Conservation (phyloP, 2,888 invertebrate species). For the Oscheius sp. region DNA sequence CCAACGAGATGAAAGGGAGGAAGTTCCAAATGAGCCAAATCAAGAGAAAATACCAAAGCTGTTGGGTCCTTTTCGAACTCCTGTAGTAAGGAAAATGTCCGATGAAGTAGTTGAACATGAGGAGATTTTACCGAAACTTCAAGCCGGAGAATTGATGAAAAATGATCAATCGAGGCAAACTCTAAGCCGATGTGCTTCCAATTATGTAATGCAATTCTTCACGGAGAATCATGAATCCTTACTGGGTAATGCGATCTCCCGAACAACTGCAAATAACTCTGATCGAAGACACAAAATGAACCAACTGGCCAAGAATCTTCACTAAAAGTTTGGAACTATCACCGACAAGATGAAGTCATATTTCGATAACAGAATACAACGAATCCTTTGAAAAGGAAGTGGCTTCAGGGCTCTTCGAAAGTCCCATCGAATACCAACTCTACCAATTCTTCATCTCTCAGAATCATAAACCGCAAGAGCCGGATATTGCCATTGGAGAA, state of each 20-base stretch:
- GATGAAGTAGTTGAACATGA: too few species aligned
- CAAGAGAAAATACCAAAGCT: not conserved
- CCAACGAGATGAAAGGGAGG: too few species aligned
- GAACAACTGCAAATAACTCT: not conserved
- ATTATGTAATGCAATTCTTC: slow-evolving; percentile 13
- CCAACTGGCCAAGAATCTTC: not conserved
- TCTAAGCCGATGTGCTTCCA: too few species aligned
- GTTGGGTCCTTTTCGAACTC: too few species aligned
- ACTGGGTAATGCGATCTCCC: slow-evolving; percentile 4
- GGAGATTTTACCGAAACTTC: too few species aligned
- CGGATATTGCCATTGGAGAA: too few species aligned
- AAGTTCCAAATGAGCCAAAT: not conserved
- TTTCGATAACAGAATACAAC: slow-evolving; percentile 4
- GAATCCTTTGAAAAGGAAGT: slow-evolving; percentile 9
- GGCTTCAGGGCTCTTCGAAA: not conserved
- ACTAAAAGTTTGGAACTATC: not conserved
- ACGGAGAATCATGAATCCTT: not conserved
- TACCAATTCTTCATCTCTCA: not conserved
- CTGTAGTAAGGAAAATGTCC: too few species aligned
- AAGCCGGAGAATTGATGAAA: too few species aligned
- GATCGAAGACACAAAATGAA: slow-evolving; percentile 7
- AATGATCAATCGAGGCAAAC: too few species aligned
- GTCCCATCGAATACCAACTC: not conserved
- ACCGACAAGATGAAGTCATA: slow-evolving; percentile 12
- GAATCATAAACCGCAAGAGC: too few species aligned